A percentile compares a stretch with the other conserved stretches of the same genome.
phyloP scores from a whole-genome alignment of 2,113 vertebrate genomes.

The Malurus melanocephalus region DNA sequence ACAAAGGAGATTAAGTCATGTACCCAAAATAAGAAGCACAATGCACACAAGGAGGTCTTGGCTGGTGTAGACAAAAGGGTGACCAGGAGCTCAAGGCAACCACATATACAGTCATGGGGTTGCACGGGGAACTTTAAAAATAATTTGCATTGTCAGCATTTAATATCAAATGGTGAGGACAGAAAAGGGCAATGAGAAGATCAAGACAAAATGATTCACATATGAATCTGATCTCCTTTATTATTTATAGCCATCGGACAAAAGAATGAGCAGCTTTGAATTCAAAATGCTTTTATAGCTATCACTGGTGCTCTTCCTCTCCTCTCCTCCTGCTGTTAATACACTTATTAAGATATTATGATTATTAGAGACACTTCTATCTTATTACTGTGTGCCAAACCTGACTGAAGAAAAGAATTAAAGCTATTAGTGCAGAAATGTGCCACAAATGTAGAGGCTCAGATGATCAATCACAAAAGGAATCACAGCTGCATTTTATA shows the following conservation, averaged over 20 bases:
- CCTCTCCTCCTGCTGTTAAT: too few relatives aligned
- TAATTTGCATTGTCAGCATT: not conserved
- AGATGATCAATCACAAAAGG: not conserved
- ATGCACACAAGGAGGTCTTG: not conserved
- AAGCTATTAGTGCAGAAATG: not conserved
- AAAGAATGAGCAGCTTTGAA: not conserved
- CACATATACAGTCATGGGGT: not conserved
- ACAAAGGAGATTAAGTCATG: not conserved
- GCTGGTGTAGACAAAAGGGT: not conserved
- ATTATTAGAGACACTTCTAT: not conserved
- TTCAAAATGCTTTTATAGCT: not conserved
- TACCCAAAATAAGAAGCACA: not conserved
- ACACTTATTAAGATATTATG: not conserved
- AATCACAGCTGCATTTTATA: not conserved
- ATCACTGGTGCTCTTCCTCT: rapidly evolving
- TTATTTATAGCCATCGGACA: not conserved
- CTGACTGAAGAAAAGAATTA: not conserved
- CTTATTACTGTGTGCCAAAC: not conserved
- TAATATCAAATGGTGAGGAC: not conserved
- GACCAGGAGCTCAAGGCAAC: not conserved
- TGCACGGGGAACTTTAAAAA: not conserved
- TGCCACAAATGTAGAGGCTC: not conserved
- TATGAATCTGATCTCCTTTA: not conserved
- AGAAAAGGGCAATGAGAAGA: not conserved
- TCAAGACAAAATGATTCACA: not conserved